phyloP scores from a whole-genome alignment of 1,140 invertebrate genomes.

The Drosophila carrolli region DNA sequence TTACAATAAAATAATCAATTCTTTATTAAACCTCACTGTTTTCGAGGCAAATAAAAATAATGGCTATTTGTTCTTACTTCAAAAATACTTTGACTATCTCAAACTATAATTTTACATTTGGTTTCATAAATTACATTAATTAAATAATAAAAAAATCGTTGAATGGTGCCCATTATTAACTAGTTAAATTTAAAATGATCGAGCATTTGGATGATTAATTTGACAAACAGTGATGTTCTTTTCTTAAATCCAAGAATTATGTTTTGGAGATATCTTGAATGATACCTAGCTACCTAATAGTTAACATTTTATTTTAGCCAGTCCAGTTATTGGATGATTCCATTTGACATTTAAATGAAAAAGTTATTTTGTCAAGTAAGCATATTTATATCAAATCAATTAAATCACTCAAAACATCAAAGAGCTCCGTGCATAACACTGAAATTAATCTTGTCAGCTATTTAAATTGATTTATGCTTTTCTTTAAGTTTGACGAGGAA shows the following conservation, averaged over 20 bases:
- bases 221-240: neutral
- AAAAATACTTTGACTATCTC: too few species aligned
- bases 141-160: too few species aligned
- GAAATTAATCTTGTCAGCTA: constrained; percentile 12
- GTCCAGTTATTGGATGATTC: constrained; percentile 3
- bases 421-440: neutral
- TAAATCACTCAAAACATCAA: constrained; percentile 27
- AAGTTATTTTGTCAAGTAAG: neutral
- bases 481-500: too few species aligned
- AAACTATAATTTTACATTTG: too few species aligned
- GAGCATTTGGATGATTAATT: constrained; percentile 2
- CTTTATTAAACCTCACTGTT: too few species aligned
- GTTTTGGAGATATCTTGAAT: neutral
- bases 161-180: neutral
- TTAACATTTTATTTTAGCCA: constrained; percentile 6
- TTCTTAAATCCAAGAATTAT: constrained; percentile 1
- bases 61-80: too few species aligned
- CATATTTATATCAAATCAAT: constrained; percentile 13
- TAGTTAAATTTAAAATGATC: constrained; percentile 6
- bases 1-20: too few species aligned
- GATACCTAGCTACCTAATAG: neutral
- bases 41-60: too few species aligned
- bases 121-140: too few species aligned
- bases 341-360: constrained; percentile 10
- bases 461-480: neutral